Conservation (phyloP, 2,888 invertebrate genomes). For the Heliconius charithonia region DNA sequence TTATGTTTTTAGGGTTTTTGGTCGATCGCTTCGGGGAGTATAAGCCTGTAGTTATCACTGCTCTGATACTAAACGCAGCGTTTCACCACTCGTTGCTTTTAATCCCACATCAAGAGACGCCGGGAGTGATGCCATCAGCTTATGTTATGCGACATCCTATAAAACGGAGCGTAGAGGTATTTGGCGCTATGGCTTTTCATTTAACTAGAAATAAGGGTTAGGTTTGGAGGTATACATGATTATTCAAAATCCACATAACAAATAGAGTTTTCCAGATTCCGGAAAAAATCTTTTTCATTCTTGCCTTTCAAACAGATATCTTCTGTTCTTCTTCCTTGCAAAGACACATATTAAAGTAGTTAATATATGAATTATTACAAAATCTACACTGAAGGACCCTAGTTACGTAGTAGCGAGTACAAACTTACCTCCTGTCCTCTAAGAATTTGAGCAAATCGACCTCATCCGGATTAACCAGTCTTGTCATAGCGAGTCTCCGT, state of each 20-base stretch:
- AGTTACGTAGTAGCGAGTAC: conserved; percentile 57
- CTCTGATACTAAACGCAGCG: conserved; percentile 89
- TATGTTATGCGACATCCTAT: conserved; percentile 90
- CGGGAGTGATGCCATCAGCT: conserved; percentile 89
- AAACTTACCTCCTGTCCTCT: conserved; percentile 65
- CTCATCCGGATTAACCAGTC: conserved; percentile 80
- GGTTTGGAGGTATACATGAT: neutral
- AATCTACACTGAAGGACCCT: conserved; percentile 63
- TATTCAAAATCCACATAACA: neutral
- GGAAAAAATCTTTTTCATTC: neutral
- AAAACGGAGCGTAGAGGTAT: conserved; percentile 88
- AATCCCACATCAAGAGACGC: conserved; percentile 91
- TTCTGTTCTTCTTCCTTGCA: too few relatives aligned
- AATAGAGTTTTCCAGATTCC: neutral
- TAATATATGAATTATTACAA: conserved; percentile 50
- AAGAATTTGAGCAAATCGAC: conserved; percentile 82
- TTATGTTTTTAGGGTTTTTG: conserved; percentile 86
- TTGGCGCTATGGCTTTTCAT: neutral
- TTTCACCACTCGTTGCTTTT: conserved; percentile 91
- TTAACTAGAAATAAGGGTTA: neutral
- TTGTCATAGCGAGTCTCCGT: conserved; percentile 72
- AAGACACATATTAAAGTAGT: neutral
- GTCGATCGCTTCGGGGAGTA: conserved; percentile 95
- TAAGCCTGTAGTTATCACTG: conserved; percentile 91
- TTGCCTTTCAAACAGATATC: neutral